Base-by-base conservation (phyloP, 2,888 invertebrate species). In the Miltochrista miniata region DNA sequence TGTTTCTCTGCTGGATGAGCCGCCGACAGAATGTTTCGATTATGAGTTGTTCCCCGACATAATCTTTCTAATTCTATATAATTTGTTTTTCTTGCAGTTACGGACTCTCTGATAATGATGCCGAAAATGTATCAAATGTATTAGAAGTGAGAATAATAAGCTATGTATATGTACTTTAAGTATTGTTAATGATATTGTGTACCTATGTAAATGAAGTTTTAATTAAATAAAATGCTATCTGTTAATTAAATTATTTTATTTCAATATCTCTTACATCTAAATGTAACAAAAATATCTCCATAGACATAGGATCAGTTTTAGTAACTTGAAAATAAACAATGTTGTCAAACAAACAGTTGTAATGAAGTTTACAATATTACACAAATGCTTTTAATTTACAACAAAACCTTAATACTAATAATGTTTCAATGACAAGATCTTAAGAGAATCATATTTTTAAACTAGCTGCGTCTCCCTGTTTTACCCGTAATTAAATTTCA, bases 21-120 rank as follows among this genome's bases (percentile, higher is more conserved):
- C n/a, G n/a, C n/a, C n/a, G n/a, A n/a, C n/a, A n/a, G n/a, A n/a
- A n/a, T n/a, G n/a, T n/a, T n/a, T n/a, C n/a, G n/a, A n/a, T n/a
- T n/a, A n/a, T n/a, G n/a, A n/a, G n/a, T n/a, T n/a, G n/a, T n/a
- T n/a, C n/a, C n/a, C n/a, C n/a, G n/a, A n/a, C n/a, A n/a, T n/a
- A n/a, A n/a, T n/a, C n/a, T 1, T 14, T 18, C 15, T n/a, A 18
- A 18, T 12, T 15, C 5, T 34, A 29, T 31, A 5, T 24, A 24
- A 12, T 44, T 42, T 50, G 56, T 62, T 70, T 69, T 66, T 54
- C 57, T 88, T 92, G 73, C 81, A 93, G 93, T 92, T 88, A 91
- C 93, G 37, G 87, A 93, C 79, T 93, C 93, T 38, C 83, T 93
- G 18, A 85, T 93, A 67, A 90, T 92, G 79, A 81, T 92, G 79